Evolutionary conservation across 2,113 vertebrate genomes (phyloP).

Genomic region (Meriones unguiculatus): DNA sequence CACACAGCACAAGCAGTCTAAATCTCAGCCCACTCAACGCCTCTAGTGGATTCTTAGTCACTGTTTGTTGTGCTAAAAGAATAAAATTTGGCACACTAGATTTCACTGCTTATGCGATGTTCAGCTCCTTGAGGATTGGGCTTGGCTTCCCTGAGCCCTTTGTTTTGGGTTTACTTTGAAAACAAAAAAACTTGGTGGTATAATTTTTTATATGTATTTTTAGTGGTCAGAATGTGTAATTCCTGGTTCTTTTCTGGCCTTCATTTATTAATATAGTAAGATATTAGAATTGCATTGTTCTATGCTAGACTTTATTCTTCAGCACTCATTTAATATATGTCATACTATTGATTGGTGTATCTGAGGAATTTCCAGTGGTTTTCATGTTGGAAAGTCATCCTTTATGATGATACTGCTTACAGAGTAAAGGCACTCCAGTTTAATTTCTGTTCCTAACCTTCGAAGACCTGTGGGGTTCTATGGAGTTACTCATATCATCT

Average conservation of each 20-base stretch:
- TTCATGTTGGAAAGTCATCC: conserved; percentile 56
- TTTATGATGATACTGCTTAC: conserved; percentile 26
- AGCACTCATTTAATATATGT: conserved; percentile 4
- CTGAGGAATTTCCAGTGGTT: conserved; percentile 41
- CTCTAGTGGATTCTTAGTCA: conserved; percentile 60
- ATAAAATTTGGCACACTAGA: conserved; percentile 52
- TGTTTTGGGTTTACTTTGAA: conserved; percentile 37
- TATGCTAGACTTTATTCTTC: neutral
- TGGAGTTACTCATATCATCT: conserved; percentile 38
- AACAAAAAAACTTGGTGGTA: neutral
- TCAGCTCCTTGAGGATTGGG: conserved; percentile 47
- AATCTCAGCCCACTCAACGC: neutral
- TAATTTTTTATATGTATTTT: conserved; percentile 55
- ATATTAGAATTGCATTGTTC: conserved; percentile 48
- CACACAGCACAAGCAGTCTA: neutral
- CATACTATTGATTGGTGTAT: neutral
- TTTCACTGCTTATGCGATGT: conserved; percentile 36
- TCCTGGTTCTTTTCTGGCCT: conserved; percentile 22
- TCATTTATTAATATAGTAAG: conserved; percentile 41
- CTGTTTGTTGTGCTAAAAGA: conserved; percentile 63
- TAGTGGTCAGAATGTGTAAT: conserved; percentile 33
- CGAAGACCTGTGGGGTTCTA: conserved; percentile 32
- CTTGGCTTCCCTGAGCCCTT: conserved; percentile 21
- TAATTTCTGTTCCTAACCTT: conserved; percentile 20
- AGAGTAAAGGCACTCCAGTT: conserved; percentile 1